Evolutionary conservation across 92 coral and sea anemone genomes (phyloP), one percentile per base, ranked within the genome.

Genomic region (Actinostola sp.): DNA sequence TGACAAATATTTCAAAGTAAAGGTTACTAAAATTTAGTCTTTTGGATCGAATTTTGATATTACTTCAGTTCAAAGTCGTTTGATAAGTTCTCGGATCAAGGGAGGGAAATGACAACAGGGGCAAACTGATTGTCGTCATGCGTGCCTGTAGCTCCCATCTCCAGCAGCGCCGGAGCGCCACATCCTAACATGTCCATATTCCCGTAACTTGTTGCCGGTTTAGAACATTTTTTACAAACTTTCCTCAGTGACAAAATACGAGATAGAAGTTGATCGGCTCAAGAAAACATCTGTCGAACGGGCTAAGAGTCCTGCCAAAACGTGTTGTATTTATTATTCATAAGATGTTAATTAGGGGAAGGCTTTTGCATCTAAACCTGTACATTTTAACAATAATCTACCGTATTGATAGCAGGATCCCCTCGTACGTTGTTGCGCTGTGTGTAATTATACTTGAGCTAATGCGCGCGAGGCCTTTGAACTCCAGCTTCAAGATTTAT

Each of bases 321-420:
- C 72, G 81, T 75, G 63, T 52, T 32, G 21, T 35, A 75, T 75
- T 23, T 39, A 75, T 75, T 15, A 75, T 75, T 63, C 12, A 75
- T 75, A 46, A 50, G 33, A 61, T 44, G 66, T 9, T 64, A 30
- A 63, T 63, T 13, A 30, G 9, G 49, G 48, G 30, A 51, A 51
- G 19, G 6, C 25, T 44, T 16, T 34, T 48, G 58, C 26, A 44
- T 45, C 38, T 38, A 20, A 31, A 68, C 43, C 11, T 25, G 30
- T 68, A 20, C 41, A 24, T 29, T 20, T 50, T 15, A 25, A 68
- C 56, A 68, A 68, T 64, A 24, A 3, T 25, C 51, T 10, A 64
- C 38, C 51, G 26, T 1, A 23, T 24, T 17, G 53, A 2, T 46
- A 16, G 23, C 53, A 46, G 19, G 23, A 16, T 46, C 7, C 3